phyloP scores from a whole-genome alignment of 2,888 invertebrate genomes.

The Eupeodes luniger region DNA sequence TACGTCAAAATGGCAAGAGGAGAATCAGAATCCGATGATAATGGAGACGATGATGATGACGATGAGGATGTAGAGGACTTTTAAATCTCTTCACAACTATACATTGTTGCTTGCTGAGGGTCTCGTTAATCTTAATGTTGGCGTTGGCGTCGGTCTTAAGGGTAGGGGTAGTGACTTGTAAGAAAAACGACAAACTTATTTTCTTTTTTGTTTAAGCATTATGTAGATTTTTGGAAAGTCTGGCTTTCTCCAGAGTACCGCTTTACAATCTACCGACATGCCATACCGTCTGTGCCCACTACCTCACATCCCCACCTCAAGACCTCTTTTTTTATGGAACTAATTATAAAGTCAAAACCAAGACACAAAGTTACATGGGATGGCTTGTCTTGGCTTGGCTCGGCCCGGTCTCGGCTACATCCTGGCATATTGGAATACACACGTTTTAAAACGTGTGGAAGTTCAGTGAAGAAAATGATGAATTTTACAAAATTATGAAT shows the following conservation, averaged over 20 bases:
- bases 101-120: slow-evolving; percentile 37
- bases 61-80: slow-evolving; percentile 1
- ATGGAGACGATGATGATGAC: neutral
- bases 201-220: slow-evolving; percentile 3
- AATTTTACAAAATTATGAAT: slow-evolving; percentile 39
- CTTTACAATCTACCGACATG: neutral
- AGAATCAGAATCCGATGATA: too few relatives aligned
- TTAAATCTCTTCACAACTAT: slow-evolving; percentile 11
- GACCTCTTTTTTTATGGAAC: neutral
- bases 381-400: too few relatives aligned
- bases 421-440: neutral
- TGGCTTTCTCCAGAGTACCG: slow-evolving; percentile 24
- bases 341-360: slow-evolving; percentile 57
- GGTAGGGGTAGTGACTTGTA: neutral
- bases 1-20: neutral
- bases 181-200: slow-evolving; percentile 23
- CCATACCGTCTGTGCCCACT: neutral
- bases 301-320: neutral
- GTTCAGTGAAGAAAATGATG: slow-evolving; percentile 2
- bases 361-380: slow-evolving; percentile 12
- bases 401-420: neutral
- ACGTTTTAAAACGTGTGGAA: neutral
- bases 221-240: slow-evolving; percentile 44
- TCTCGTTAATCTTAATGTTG: slow-evolving; percentile 26
- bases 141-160: neutral